Evolutionary conservation across 2,113 vertebrate species (phyloP).

Genomic region (Macquaria australasica): DNA sequence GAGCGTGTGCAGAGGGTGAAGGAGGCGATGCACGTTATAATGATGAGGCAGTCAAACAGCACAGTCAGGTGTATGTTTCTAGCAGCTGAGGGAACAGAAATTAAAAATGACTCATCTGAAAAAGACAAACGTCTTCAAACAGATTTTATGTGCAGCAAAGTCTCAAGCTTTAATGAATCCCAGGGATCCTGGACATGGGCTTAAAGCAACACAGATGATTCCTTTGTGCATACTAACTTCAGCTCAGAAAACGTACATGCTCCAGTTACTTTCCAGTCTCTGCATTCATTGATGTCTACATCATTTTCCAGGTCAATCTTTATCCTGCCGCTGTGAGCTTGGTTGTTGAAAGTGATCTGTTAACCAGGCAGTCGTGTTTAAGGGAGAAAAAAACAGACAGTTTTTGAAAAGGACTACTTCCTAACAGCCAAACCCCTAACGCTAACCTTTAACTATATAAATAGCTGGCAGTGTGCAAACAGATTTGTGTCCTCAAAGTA

Average conservation of each 20-base stretch:
- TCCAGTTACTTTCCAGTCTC: constrained; percentile 92
- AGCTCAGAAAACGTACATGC: constrained; percentile 87
- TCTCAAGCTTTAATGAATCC: background rate
- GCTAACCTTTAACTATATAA: constrained; percentile 20
- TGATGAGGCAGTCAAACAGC: constrained; percentile 92
- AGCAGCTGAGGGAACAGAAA: constrained; percentile 82
- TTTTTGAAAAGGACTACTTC: background rate
- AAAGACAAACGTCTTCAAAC: background rate
- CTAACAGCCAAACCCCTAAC: background rate
- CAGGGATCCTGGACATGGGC: background rate
- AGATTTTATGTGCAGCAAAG: background rate
- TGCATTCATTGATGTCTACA: constrained; percentile 93
- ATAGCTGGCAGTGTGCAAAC: background rate
- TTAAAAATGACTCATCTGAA: background rate
- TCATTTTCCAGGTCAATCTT: constrained; percentile 91
- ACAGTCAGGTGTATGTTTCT: constrained; percentile 91
- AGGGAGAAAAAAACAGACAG: background rate
- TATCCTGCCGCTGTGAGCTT: constrained; percentile 94
- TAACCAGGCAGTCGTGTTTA: background rate
- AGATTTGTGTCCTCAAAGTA: background rate
- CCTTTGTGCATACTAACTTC: background rate
- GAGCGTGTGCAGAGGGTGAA: constrained; percentile 90
- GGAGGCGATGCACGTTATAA: constrained; percentile 89
- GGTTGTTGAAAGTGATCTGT: constrained; percentile 94
- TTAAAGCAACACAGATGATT: background rate